Conservation (phyloP, 2,113 vertebrate species). For the Anhinga rufa region DNA sequence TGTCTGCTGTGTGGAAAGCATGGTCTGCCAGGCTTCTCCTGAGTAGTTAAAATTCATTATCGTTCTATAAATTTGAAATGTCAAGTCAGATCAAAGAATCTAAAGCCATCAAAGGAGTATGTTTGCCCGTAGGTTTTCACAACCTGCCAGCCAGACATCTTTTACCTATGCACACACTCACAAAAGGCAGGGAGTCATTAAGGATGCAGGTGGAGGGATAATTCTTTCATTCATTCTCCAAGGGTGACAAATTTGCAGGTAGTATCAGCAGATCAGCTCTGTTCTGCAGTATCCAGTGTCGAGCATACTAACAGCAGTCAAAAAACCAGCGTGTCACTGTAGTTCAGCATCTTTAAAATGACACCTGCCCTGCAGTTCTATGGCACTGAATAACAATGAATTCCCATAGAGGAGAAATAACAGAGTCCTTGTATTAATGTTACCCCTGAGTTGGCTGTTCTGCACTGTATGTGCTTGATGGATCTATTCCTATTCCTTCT, state of each 20-base stretch:
- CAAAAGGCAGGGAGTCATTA: background rate
- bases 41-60: background rate
- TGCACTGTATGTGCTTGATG: accelerated
- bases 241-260: background rate
- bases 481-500: background rate
- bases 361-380: background rate
- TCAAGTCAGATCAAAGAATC: background rate
- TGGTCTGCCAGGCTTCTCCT: background rate
- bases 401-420: background rate
- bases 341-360: background rate
- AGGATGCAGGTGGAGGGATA: background rate
- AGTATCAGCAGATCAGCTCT: background rate
- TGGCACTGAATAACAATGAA: background rate
- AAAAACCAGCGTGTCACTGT: background rate
- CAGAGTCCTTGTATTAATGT: background rate
- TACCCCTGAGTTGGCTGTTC: background rate
- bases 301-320: background rate
- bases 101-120: background rate
- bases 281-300: background rate
- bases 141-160: background rate
- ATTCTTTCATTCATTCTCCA: background rate
- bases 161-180: background rate
- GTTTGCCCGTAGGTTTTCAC: background rate
- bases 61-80: background rate
- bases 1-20: background rate